These are phyloP conservation scores for Tadarida brasiliensis DNA, from an alignment of 2,797 vertebrate species.

Conservation along the genomic window DNA sequence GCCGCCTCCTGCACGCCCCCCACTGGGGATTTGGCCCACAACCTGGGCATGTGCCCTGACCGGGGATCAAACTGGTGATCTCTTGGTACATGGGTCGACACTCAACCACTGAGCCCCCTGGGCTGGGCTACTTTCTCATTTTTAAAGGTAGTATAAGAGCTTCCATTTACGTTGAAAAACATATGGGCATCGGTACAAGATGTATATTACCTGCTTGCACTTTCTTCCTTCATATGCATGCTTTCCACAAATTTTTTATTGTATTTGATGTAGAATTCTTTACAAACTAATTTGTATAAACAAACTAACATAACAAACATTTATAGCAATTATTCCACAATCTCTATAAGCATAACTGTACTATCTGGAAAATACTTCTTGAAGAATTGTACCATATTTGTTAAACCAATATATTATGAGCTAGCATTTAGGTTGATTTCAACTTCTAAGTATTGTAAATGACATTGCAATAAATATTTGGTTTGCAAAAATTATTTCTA, in stretches of 20 bases:
- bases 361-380: constrained; percentile 13
- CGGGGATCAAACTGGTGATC: too few relatives aligned
- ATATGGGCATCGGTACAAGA: not conserved
- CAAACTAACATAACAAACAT: not conserved
- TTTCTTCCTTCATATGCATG: not conserved
- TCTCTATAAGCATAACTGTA: constrained; percentile 18
- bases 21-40: too few relatives aligned
- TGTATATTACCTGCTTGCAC: not conserved
- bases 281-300: not conserved
- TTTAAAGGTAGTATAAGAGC: not conserved
- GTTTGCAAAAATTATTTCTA: not conserved
- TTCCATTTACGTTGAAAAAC: not conserved
- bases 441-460: not conserved
- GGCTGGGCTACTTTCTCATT: not conserved
- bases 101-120: too few relatives aligned
- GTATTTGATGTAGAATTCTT: not conserved
- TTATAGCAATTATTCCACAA: constrained; percentile 19
- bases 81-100: too few relatives aligned
- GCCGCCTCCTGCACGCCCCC: too few relatives aligned
- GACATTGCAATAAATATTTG: not conserved
- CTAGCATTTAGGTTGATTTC: constrained; percentile 40
- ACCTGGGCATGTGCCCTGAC: too few relatives aligned
- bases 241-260: constrained; percentile 19
- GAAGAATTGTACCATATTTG: constrained; percentile 22
- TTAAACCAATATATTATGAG: constrained; percentile 8